Evolutionary conservation across 2,797 vertebrate genomes (phyloP), one percentile per base, ranked within the genome.

Genomic region (Alcedo quadribrachys): DNA sequence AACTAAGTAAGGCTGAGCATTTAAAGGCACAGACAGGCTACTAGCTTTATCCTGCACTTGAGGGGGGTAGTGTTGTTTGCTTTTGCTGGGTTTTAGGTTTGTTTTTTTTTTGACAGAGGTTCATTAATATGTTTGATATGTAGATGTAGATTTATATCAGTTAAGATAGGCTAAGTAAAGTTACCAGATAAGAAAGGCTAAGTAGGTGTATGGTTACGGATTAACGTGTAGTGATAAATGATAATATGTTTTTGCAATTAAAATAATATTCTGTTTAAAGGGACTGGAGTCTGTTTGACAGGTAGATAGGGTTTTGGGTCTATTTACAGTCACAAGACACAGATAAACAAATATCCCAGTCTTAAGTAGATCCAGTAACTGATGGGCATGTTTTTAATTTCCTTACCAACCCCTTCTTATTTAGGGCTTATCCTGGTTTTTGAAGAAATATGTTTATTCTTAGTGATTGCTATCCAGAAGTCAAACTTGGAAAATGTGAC

Each of bases 91-190:
- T 35, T 35, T 25, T 25, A 14, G 12, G 24, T 45, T 37, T 27
- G 4, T 40, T 27, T 40, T 19, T 30, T 46, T 33, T 48, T 48
- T 33, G 9, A 81, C 30, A 54, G 57, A 54, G 7, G 11, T 79
- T 96, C 85, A 92, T 79, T 76, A 90, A 89, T 91, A 85, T 85
- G 80, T 94, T 96, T 94, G 90, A 96, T 90, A 90, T 95, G 92
- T 46, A 94, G 85, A 96, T 96, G 77, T 67, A 92, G 94, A 89
- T 89, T 96, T 93, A 15, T 89, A 90, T 93, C 90, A 55, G 77
- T 79, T 74, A 89, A 81, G 46, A 77, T 51, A 76, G 79, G 66
- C 87, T 94, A 92, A 96, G 91, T 92, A 90, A 89, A 94, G 60
- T 93, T 87, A 58, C 33, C 0, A 19, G 81, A 76, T 95, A 87